Evolutionary conservation across 2,888 invertebrate species (phyloP).

Genomic region (Thera britannica): DNA sequence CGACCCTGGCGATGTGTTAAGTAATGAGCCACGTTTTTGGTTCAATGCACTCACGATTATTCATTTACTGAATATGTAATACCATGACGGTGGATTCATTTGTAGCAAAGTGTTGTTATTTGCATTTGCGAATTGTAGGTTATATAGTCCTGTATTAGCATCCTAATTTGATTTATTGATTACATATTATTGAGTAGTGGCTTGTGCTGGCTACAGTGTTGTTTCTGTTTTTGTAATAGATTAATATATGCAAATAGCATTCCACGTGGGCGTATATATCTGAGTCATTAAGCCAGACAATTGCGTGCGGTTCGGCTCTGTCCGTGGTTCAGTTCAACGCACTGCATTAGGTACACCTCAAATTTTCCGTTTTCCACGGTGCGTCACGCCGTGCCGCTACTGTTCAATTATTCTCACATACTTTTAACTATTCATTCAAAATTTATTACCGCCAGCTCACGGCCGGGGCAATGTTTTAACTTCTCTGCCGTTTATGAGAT

Average conservation of each 20-base stretch:
- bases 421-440: slow-evolving; percentile 39
- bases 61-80: slow-evolving; percentile 72
- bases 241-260: slow-evolving; percentile 44
- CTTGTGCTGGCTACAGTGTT: slow-evolving; percentile 25
- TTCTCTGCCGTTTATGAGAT: slow-evolving; percentile 33
- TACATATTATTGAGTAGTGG: slow-evolving; percentile 19
- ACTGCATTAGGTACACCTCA: slow-evolving; percentile 62
- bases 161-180: slow-evolving; percentile 33
- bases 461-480: slow-evolving; percentile 17
- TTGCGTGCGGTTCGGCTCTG: slow-evolving; percentile 44
- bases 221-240: slow-evolving; percentile 43
- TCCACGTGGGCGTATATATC: slow-evolving; percentile 52
- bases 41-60: slow-evolving; percentile 81
- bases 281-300: slow-evolving; percentile 58
- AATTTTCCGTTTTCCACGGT: slow-evolving; percentile 73
- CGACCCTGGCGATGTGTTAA: slow-evolving; percentile 71
- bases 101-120: slow-evolving; percentile 61
- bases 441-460: slow-evolving; percentile 32
- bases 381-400: slow-evolving; percentile 50
- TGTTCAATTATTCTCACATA: slow-evolving; percentile 38
- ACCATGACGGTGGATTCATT: slow-evolving; percentile 71
- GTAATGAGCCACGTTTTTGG: slow-evolving; percentile 81
- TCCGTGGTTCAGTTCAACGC: slow-evolving; percentile 70
- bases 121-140: slow-evolving; percentile 58
- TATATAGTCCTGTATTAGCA: slow-evolving; percentile 30